These are phyloP conservation scores for Alethe castanea DNA, from an alignment of 2,113 vertebrate genomes.

Conservation along the genomic window DNA sequence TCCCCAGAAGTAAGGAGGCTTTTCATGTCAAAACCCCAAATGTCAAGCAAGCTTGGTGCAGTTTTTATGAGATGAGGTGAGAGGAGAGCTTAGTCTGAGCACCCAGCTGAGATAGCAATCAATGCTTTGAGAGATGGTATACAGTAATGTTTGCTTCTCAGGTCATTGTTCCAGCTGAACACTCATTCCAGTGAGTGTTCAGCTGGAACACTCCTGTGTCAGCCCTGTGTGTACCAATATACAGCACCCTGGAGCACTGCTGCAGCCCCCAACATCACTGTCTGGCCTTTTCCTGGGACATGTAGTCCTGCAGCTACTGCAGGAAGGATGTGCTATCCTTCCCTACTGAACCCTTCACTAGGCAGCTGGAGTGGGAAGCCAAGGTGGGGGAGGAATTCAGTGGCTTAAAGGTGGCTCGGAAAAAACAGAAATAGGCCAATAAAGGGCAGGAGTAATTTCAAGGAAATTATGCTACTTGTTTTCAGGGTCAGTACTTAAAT, in stretches of 20 bases:
- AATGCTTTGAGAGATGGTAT: neutral
- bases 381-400: neutral
- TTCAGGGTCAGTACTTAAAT: neutral
- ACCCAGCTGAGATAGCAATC: neutral
- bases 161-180: neutral
- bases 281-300: fast-evolving
- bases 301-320: too few relatives aligned
- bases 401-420: neutral
- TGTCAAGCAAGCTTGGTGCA: fast-evolving
- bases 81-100: neutral
- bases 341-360: neutral
- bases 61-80: neutral
- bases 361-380: neutral
- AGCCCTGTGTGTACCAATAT: neutral
- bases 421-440: neutral
- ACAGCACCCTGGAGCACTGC: neutral
- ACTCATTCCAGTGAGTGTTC: neutral
- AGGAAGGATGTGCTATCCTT: neutral
- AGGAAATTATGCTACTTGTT: neutral
- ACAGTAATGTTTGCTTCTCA: neutral
- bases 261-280: fast-evolving
- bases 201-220: neutral
- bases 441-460: neutral
- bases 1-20: neutral
- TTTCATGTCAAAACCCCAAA: neutral